Percentiles rank a stretch among this genome's conserved stretches.
These are phyloP conservation scores for Psylliodes chrysocephalus DNA, from an alignment of 2,888 invertebrate species.

Conservation along the genomic window DNA sequence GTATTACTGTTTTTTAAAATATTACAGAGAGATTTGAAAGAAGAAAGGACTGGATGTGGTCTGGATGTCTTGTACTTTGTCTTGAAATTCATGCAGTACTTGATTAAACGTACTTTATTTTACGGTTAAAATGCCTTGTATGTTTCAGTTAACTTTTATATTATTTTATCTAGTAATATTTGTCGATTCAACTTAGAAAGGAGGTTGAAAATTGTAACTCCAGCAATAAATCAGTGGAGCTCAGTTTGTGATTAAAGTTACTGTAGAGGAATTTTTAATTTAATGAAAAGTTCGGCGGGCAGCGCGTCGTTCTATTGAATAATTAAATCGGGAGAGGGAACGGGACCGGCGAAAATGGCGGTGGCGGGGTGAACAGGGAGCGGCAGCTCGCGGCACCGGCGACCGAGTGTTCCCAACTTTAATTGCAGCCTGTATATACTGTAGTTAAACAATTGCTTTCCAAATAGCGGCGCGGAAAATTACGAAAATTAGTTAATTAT, in stretches of 20 bases:
- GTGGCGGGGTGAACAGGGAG: no score
- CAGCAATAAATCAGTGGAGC: conserved; percentile 42
- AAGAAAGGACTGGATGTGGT: no score
- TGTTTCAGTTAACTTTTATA: no score
- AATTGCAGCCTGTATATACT: conserved; percentile 53
- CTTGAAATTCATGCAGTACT: no score
- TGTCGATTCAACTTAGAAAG: no score
- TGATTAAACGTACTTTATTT: no score
- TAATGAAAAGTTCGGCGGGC: conserved; percentile 49
- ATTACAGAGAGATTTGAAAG: no score
- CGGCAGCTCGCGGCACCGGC: conserved; percentile 18
- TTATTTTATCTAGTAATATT: no score
- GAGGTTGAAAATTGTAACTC: no score
- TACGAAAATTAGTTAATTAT: conserved; percentile 52
- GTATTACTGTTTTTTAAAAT: no score
- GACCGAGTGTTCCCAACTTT: conserved; percentile 48
- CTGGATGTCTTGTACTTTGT: no score
- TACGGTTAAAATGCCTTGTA: no score
- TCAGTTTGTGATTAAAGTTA: conserved; percentile 50
- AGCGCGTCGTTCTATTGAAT: conserved; percentile 51
- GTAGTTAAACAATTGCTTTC: conserved; percentile 56
- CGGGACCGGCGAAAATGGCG: conserved; percentile 16
- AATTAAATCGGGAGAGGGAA: conserved; percentile 51
- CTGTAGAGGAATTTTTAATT: conserved; percentile 53
- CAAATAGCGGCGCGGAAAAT: conserved; percentile 52